Percentiles rank a stretch among this genome's conserved stretches.
These are phyloP conservation scores for Pseudolycoriella hygida DNA, from an alignment of 2,888 invertebrate species.

Conservation along the genomic window DNA sequence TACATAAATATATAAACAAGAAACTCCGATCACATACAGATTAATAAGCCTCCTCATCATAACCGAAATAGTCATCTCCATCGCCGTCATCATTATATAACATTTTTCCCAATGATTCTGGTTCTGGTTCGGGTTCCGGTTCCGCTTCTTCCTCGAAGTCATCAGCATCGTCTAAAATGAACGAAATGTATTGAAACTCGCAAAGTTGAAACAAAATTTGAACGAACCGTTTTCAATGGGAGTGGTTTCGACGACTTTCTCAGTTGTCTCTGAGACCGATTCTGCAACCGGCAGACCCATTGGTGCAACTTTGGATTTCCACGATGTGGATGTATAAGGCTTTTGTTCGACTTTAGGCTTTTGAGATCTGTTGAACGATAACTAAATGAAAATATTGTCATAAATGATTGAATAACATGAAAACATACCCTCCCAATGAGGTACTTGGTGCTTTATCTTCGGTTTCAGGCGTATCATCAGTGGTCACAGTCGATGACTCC, in stretches of 20 bases:
- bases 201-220: too few relatives aligned
- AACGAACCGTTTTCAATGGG: slow-evolving; percentile 3
- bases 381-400: background rate
- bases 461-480: background rate
- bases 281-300: slow-evolving; percentile 5
- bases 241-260: background rate
- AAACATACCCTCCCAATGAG: background rate
- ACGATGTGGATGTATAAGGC: background rate
- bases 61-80: slow-evolving; percentile 46
- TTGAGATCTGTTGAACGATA: background rate
- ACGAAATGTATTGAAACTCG: background rate
- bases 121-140: slow-evolving; percentile 26
- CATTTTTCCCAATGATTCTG: slow-evolving; percentile 37
- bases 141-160: slow-evolving; percentile 26
- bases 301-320: slow-evolving; percentile 10
- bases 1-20: too few relatives aligned
- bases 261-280: background rate
- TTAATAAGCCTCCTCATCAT: slow-evolving; percentile 52
- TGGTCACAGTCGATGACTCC: background rate
- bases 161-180: slow-evolving; percentile 19
- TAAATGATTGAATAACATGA: background rate
- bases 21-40: too few relatives aligned
- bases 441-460: background rate
- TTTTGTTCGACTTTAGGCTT: background rate
- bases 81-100: slow-evolving; percentile 40